Base-by-base conservation (phyloP, 2,797 vertebrate genomes). In the Rhinogobio ventralis region DNA sequence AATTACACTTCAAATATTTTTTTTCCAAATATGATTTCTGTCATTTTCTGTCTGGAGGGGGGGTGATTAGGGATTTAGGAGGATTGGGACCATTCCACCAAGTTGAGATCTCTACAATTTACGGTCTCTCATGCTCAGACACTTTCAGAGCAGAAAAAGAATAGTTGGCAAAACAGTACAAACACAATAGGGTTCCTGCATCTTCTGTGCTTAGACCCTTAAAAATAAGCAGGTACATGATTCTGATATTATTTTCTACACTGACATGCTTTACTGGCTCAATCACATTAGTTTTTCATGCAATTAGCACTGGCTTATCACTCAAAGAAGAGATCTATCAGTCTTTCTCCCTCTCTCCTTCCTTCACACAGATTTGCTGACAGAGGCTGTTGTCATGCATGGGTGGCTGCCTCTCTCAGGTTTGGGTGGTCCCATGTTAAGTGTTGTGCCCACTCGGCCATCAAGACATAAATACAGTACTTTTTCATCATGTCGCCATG, bases 401-500 rank as follows among this genome's bases (percentile, higher is more conserved):
- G 30, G 55, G 75, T 78, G 67, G 86, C 83, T 82, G 85, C 83
- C 72, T 5, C 68, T 83, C 86, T 90, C 89, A 84, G 81, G 57
- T 90, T 68, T 77, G 25, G 86, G 86, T 75, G 77, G 87, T 91
- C 82, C 89, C 73, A 30, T 80, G 89, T 36, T 30, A 84, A 79
- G 78, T 45, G 39, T 79, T 74, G 82, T 17, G 80, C 86, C 66
- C 89, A 45, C 55, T 82, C 76, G 14, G 87, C 88, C 86, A 67
- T 87, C 49, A 28, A 87, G 87, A 91, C 90, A 87, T 94, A 92
- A 93, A 92, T 92, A 92, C 93, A 93, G 92, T 93, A 93, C 86
- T 91, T 92, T 94, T 93, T 94, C 91, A 94, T 93, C 91, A 93
- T 89, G 90, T 92, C 91, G 91, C 90, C 87, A 89, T 57, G 46